Conservation (phyloP, 2,888 invertebrate species). For the Agrilus cyanescens region DNA sequence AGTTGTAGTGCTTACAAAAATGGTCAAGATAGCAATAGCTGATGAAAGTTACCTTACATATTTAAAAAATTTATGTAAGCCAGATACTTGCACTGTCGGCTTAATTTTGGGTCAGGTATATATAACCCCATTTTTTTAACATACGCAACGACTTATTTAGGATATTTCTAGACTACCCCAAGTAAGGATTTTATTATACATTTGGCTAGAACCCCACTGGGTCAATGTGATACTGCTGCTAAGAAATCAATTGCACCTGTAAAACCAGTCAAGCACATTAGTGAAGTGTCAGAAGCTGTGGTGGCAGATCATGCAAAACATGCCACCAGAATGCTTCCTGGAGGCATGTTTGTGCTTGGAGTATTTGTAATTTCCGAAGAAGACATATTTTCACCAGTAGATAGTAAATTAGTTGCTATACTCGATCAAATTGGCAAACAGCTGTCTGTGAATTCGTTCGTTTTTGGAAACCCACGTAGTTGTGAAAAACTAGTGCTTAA, state of each 20-base stretch:
- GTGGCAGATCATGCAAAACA: conserved; percentile 74
- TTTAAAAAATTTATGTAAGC: conserved; percentile 49
- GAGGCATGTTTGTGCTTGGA: conserved; percentile 77
- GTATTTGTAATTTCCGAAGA: conserved; percentile 63
- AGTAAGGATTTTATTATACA: conserved; percentile 68
- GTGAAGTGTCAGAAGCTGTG: conserved; percentile 54
- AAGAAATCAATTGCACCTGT: conserved; percentile 28
- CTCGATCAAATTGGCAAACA: conserved; percentile 45
- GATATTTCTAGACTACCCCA: conserved; percentile 41
- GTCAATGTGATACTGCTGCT: conserved; percentile 34
- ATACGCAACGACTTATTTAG: conserved; percentile 25
- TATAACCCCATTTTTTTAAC: conserved; percentile 10
- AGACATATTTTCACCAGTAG: conserved; percentile 47
- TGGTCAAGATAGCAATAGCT: conserved; percentile 59
- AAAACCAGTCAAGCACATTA: conserved; percentile 34
- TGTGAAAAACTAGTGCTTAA: conserved; percentile 56
- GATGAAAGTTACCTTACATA: conserved; percentile 58
- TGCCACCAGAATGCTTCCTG: conserved; percentile 82
- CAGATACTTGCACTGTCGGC: conserved; percentile 56
- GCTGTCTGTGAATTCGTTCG: conserved; percentile 42
- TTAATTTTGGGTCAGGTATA: conserved; percentile 70
- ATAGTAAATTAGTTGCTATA: conserved; percentile 46
- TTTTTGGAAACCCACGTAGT: conserved; percentile 45
- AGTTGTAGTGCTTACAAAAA: conserved; percentile 22
- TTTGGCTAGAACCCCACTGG: conserved; percentile 61